Evolutionary conservation across 2,113 vertebrate species (phyloP), one percentile per base, ranked within the genome.

Genomic region (Caretta caretta): DNA sequence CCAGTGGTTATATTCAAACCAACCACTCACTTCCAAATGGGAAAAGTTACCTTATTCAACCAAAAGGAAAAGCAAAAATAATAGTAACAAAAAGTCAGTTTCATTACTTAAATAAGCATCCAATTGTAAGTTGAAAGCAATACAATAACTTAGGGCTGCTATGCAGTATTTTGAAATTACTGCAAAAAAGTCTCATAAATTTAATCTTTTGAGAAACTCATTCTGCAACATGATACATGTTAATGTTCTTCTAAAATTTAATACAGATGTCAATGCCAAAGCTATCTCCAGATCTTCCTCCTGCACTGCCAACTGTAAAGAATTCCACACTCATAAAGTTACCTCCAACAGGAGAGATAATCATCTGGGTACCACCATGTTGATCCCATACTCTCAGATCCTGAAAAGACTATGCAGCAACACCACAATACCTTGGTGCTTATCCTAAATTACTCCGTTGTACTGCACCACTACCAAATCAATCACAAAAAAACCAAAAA

Each of bases 271-370:
- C 72, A 46, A 42, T 48, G 42, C 24, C 35, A 38, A 20, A 8
- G 65, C 46, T 17, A 75, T 65, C 92, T 95, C 86, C 86, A 91
- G 24, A 14, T n/a, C 83, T n/a, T 93, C 54, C 53, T 94, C 62
- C 92, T 42, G 62, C 24, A 1, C 0, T 56, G 51, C 8, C 72
- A 86, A 25, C 80, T 85, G 53, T 65, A 90, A 42, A 75, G 22
- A 89, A 84, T 81, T 53, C 84, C 50, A 42, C 50, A 75, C 79
- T 2, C 42, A 31, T 48, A 46, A 46, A 72, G 56, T 62, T 14
- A 88, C n/a, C 54, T 91, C 0, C 0, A 0, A 62, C 1, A 7
- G 87, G 79, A 35, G 93, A 83, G 25, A 90, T 56, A 5, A 93
- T 56, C 84, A 90, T 75, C 83, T 87, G 57, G n/a, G 62, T 84